phyloP scores from a whole-genome alignment of 2,888 invertebrate species.

The Andricus quercusramuli region DNA sequence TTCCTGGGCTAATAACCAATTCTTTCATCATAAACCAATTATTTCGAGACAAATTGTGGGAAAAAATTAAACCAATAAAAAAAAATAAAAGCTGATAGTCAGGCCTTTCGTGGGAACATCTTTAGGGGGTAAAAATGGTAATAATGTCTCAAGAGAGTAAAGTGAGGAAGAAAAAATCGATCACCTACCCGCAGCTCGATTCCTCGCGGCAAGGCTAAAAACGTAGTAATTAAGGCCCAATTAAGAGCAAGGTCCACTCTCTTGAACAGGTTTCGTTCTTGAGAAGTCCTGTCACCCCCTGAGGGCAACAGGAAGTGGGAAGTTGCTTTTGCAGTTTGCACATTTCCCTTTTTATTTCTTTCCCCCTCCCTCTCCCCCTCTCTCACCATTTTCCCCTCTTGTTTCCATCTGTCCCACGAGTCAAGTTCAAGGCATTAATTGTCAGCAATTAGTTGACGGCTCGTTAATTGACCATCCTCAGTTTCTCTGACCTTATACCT shows the following conservation, averaged over 20 bases:
- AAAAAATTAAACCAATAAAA: no score
- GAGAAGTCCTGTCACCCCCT: constrained; percentile 42
- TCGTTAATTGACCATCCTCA: constrained; percentile 34
- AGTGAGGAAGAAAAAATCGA: not conserved
- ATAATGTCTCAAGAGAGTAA: not conserved
- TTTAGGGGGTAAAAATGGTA: not conserved
- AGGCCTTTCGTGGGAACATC: constrained; percentile 7
- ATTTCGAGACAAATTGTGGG: no score
- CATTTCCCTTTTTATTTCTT: constrained; percentile 44
- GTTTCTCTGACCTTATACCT: not conserved
- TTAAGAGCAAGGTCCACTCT: constrained; percentile 27
- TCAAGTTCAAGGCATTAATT: constrained; percentile 48
- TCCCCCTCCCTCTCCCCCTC: not conserved
- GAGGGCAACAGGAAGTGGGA: constrained; percentile 42
- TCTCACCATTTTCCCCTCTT: not conserved
- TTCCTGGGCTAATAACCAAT: no score
- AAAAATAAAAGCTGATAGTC: no score
- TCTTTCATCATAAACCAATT: no score
- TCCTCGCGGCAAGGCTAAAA: constrained; percentile 6
- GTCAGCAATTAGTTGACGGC: constrained; percentile 44
- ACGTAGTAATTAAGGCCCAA: constrained; percentile 40
- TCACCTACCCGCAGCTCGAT: not conserved
- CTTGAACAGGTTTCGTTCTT: constrained; percentile 23
- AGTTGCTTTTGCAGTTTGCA: constrained; percentile 28
- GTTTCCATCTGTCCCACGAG: not conserved